Evolutionary conservation across 2,797 vertebrate species (phyloP), one percentile per base, ranked within the genome.

Genomic region (Danio albolineatus): DNA sequence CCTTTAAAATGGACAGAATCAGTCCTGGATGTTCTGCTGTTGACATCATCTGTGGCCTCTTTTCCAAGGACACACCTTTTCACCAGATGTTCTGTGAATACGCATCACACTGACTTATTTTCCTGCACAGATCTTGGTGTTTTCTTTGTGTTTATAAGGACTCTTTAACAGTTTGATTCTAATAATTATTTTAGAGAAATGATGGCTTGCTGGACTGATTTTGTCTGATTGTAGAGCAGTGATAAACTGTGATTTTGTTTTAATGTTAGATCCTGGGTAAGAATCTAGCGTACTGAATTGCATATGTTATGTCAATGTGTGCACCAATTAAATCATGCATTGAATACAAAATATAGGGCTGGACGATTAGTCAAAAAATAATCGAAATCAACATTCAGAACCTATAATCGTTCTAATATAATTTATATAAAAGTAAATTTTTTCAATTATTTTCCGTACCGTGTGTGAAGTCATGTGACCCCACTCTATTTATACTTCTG

Each of bases 41-140:
- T 74, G 61, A 74, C 61, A 74, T 66, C 71, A 80, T 74, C 12
- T 53, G 17, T 57, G 8, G 44, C 71, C 60, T 59, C 8, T 8
- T 66, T 19, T 80, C 46, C 44, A 67, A 80, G 62, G 78, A 74
- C 62, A 51, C 71, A 74, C 72, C 72, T 80, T 80, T 60, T 16
- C 7, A 0, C 62, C 71, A 80, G 78, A 80, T 80, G 78, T 80
- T 71, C 67, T 51, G 72, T 56, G 61, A 64, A 59, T 21, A 17
- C 21, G 21, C 66, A 66, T 59, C 54, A 2, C 28, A 56, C 13
- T 8, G 17, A 46, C 19, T n/a, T 19, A n/a, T 14, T 56, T 59
- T 57, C 51, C 44, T 13, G 36, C 10, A 12, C n/a, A 10, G 10
- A 54, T 56, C n/a, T 49, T n/a, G 61, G 43, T 10, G 2, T 65